Evolutionary conservation across 1,140 invertebrate genomes (phyloP).

Genomic region (Eueides isabella): DNA sequence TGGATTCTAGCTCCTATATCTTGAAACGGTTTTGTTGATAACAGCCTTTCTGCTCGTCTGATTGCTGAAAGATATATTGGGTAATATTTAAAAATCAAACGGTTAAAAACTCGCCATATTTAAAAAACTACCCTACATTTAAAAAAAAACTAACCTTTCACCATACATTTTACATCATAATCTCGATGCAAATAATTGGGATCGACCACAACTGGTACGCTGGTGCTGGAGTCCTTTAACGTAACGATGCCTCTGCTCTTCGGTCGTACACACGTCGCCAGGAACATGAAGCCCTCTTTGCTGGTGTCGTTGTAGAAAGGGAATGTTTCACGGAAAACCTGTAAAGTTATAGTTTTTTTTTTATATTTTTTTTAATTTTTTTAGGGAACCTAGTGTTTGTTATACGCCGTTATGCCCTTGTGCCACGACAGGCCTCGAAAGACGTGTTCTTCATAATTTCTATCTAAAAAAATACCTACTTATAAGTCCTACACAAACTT

Average conservation of each 20-base stretch:
- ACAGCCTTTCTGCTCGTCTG: constrained; percentile 82
- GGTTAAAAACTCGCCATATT: no score
- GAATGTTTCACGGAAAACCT: constrained; percentile 86
- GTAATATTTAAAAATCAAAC: no score
- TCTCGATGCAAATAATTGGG: constrained; percentile 87
- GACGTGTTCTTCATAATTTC: no score
- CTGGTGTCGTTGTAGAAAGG: constrained; percentile 84
- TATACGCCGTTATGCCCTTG: no score
- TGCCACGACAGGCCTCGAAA: no score
- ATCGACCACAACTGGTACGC: constrained; percentile 87
- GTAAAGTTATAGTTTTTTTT: no score
- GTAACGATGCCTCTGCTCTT: constrained; percentile 85
- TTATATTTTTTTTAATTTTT: no score
- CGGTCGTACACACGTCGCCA: constrained; percentile 86
- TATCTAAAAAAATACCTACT: no score
- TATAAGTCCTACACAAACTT: no score
- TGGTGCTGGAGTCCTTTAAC: constrained; percentile 82
- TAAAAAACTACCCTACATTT: no score
- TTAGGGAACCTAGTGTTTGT: no score
- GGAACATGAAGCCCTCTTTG: constrained; percentile 87
- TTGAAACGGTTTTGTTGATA: constrained; percentile 83
- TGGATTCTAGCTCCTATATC: constrained; percentile 85
- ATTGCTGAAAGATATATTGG: constrained; percentile 76
- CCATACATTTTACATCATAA: constrained; percentile 85
- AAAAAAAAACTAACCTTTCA: constrained; percentile 76